A percentile compares a stretch with the other conserved stretches of the same genome.
Conservation (phyloP, 2,797 vertebrate species). For the Sebastes melanostomus region DNA sequence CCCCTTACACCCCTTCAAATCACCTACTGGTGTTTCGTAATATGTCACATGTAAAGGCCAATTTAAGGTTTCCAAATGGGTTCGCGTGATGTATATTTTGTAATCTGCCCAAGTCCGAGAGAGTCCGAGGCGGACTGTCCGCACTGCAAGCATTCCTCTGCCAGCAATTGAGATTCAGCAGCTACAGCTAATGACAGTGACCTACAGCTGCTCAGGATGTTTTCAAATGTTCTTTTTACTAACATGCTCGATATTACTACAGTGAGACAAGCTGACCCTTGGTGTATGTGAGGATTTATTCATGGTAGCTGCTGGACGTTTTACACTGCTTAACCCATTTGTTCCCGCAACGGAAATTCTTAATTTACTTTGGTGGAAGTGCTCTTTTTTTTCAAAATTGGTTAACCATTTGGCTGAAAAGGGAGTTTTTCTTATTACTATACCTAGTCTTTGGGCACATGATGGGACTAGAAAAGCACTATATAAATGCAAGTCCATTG, state of each 20-base stretch:
- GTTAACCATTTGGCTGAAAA: no score
- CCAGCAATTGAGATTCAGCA: conserved; percentile 24
- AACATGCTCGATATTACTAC: conserved; percentile 12
- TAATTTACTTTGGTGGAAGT: no score
- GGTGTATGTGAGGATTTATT: conserved; percentile 7
- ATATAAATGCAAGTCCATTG: no score
- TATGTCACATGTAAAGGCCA: not conserved
- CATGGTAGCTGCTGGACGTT: conserved; percentile 3
- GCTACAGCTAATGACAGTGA: conserved; percentile 35
- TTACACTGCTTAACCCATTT: not conserved
- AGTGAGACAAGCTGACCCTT: not conserved
- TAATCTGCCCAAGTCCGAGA: not conserved
- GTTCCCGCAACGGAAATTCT: no score
- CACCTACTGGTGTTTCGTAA: no score
- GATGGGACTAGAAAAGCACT: no score
- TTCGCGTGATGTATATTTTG: not conserved
- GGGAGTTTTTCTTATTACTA: no score
- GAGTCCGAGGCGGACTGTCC: not conserved
- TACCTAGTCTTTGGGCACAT: no score
- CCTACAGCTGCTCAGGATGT: conserved; percentile 21
- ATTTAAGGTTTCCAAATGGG: not conserved
- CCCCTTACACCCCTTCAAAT: no score
- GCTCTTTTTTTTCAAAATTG: no score
- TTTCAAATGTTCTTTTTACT: conserved; percentile 15
- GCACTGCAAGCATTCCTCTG: not conserved